Base-by-base conservation (phyloP, 2,113 vertebrate genomes). In the Cyrtonyx montezumae region DNA sequence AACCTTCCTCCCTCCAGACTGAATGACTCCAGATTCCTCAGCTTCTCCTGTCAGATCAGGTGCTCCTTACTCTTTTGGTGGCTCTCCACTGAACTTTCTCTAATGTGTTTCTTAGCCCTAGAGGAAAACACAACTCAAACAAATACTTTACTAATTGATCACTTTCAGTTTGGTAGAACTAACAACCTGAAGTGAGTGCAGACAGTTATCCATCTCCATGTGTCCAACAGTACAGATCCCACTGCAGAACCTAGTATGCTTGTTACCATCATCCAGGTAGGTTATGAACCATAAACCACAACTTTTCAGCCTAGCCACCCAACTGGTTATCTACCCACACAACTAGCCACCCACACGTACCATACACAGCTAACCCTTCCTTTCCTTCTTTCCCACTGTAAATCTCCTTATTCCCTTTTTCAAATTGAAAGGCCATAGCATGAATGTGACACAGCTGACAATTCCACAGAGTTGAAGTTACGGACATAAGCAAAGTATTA, bases 91-190 rank as follows among this genome's bases (percentile, higher is more conserved):
- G 22, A 45, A 51, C 70, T 48, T 53, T 28, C 34, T n/a, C 58
- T 34, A 37, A 22, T 15, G 6, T 9, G 6, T 32, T 6, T 32
- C n/a, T 53, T 42, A 3, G 14, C 36, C 45, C 71, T 30, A 32
- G 34, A 59, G 9, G 8, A 69, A 3, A 37, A 28, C 40, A 73
- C 76, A 71, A 61, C 46, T 26, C 12, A 19, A 71, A 37, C 25
- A 36, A 14, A 8, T 42, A 59, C 26, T 1, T 0, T 21, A 61
- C 1, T 37, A 26, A 14, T 21, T 34, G 15, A 8, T 62, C 18
- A 40, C 30, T 8, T 21, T 53, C n/a, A 76, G 2, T 28, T 12
- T 7, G 12, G 49, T 26, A 3, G 22, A 45, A 53, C 13, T 25
- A n/a, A n/a, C 7, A 80, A 42, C 43, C 34, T 46, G 23, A 63